Evolutionary conservation across 53 echinoderm and acorn worm genomes (phyloP).

Genomic region (Hippasteria phrygiana): DNA sequence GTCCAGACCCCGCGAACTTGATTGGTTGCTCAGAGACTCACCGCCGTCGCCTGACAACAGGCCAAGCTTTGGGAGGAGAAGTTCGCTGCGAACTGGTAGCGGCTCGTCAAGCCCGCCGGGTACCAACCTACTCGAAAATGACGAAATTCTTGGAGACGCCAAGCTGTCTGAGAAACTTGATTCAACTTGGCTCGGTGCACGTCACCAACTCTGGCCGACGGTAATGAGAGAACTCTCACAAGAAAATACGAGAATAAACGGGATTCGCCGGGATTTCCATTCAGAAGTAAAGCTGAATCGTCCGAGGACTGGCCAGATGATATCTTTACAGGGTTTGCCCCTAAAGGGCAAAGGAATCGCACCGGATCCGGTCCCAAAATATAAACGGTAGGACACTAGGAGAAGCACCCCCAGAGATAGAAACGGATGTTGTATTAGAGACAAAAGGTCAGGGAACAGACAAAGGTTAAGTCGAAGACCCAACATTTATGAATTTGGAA

Average conservation of each 20-base stretch:
- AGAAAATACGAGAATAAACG: not conserved
- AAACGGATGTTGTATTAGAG: not conserved
- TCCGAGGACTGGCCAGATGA: conserved; percentile 15
- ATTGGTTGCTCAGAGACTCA: not conserved
- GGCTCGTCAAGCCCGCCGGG: not conserved
- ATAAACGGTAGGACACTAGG: not conserved
- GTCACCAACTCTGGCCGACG: not conserved
- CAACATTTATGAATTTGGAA: too few species aligned
- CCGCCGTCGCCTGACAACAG: not conserved
- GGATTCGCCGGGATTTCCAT: not conserved
- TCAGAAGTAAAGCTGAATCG: not conserved
- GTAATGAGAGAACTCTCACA: not conserved
- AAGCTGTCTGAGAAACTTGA: not conserved
- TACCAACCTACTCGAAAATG: not conserved
- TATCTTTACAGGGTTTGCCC: not conserved
- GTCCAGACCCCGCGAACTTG: not conserved
- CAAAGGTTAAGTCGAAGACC: too few species aligned
- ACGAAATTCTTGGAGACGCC: not conserved
- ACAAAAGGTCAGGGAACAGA: not conserved
- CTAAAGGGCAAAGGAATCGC: not conserved
- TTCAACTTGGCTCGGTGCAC: not conserved
- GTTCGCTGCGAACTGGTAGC: not conserved
- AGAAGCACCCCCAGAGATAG: not conserved
- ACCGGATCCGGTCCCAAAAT: not conserved
- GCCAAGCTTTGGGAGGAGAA: not conserved